Evolutionary conservation across 2,888 invertebrate species (phyloP).

Genomic region (Drymonia ruficornis): DNA sequence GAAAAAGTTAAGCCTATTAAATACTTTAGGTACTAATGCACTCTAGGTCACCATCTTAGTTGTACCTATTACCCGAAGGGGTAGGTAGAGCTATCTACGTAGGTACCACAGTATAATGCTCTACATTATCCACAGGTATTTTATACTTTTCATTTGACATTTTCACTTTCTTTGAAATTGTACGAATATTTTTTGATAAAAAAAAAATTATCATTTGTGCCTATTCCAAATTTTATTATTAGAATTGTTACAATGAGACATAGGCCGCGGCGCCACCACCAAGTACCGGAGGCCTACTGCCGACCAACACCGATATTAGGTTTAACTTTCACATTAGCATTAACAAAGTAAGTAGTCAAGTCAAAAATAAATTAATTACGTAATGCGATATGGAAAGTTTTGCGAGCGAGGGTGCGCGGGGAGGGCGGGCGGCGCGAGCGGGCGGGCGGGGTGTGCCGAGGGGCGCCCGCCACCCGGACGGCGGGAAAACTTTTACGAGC

Average conservation of each 20-base stretch:
- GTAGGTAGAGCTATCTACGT: too few relatives aligned
- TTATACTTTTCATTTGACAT: too few relatives aligned
- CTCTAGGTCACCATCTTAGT: too few relatives aligned
- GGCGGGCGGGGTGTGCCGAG: conserved; percentile 34
- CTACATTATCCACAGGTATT: too few relatives aligned
- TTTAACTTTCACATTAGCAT: conserved; percentile 56
- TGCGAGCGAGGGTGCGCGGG: conserved; percentile 23
- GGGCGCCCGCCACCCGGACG: conserved; percentile 32
- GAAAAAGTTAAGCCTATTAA: too few relatives aligned
- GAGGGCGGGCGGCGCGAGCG: conserved; percentile 23
- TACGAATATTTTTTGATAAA: too few relatives aligned
- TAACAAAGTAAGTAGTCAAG: conserved; percentile 44
- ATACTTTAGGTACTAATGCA: too few relatives aligned
- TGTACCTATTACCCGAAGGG: too few relatives aligned
- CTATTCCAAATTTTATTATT: not conserved
- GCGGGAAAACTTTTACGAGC: conserved; percentile 64
- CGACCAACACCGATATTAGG: conserved; percentile 28
- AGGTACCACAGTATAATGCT: too few relatives aligned
- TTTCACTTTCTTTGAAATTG: too few relatives aligned
- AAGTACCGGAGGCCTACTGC: conserved; percentile 21
- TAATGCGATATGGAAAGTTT: conserved; percentile 71
- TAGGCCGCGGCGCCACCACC: not conserved
- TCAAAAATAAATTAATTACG: conserved; percentile 67
- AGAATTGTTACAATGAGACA: too few relatives aligned
- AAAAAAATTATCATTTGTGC: not conserved